These are phyloP conservation scores for Microcebus tavaratra DNA, from an alignment of 2,113 vertebrate species.

Conservation along the genomic window DNA sequence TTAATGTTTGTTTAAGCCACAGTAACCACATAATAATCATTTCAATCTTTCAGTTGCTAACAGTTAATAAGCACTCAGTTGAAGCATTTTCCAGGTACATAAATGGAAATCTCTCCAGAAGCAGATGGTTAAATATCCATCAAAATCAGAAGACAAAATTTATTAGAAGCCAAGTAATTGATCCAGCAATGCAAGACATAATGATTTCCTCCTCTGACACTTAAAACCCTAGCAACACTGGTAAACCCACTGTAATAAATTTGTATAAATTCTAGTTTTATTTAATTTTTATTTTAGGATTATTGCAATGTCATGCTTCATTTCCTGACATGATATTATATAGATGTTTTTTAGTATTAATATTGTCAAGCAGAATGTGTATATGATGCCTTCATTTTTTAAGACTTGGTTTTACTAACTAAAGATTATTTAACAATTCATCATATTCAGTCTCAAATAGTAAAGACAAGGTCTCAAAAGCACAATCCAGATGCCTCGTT, in stretches of 20 bases:
- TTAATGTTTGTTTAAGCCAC: background rate
- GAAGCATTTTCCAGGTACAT: slow-evolving; percentile 76
- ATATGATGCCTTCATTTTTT: slow-evolving; percentile 32
- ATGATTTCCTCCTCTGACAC: slow-evolving; percentile 69
- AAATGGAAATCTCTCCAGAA: slow-evolving; percentile 79
- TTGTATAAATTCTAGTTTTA: slow-evolving; percentile 17
- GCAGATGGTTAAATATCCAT: slow-evolving; percentile 73
- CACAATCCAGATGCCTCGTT: background rate
- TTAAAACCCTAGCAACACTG: slow-evolving; percentile 51
- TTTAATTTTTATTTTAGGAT: slow-evolving; percentile 35
- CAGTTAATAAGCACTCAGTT: slow-evolving; percentile 63
- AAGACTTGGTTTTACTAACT: slow-evolving; percentile 33
- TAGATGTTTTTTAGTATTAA: background rate
- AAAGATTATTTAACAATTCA: slow-evolving; percentile 52
- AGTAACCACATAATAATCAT: background rate
- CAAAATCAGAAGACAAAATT: slow-evolving; percentile 80
- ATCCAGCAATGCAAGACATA: slow-evolving; percentile 73
- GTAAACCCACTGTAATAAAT: slow-evolving; percentile 63
- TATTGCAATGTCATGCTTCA: slow-evolving; percentile 18
- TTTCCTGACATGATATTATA: slow-evolving; percentile 27
- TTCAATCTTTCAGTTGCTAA: slow-evolving; percentile 48
- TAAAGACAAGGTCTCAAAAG: slow-evolving; percentile 32
- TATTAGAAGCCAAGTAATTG: slow-evolving; percentile 78
- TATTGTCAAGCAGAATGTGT: slow-evolving; percentile 50
- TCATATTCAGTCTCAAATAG: background rate